Conservation (phyloP, 2,797 vertebrate genomes). For the Psittacula echo region DNA sequence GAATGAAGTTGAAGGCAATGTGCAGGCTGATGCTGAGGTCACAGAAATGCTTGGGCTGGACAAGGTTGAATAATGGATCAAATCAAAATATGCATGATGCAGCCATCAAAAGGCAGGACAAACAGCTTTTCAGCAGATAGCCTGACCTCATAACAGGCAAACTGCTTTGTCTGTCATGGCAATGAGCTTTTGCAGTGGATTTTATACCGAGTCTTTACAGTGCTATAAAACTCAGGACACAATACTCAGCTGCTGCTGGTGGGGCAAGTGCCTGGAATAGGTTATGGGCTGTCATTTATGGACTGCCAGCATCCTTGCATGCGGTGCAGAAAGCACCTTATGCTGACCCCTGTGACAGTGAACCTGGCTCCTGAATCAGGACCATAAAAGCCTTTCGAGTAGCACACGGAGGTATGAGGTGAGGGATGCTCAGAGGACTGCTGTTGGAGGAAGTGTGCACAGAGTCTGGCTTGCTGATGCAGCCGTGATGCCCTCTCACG, state of each 20-base stretch:
- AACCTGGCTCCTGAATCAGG: accelerated
- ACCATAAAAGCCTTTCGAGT: background rate
- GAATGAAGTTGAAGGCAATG: background rate
- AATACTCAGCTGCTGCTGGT: background rate
- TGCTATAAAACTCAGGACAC: background rate
- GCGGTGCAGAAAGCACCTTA: background rate
- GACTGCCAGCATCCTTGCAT: background rate
- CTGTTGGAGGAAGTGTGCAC: accelerated
- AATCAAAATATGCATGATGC: background rate
- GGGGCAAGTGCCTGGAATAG: background rate
- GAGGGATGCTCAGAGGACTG: background rate
- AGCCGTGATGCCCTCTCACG: accelerated
- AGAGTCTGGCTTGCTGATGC: accelerated
- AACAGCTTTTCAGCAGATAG: background rate
- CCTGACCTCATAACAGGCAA: background rate
- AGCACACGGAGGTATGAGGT: accelerated
- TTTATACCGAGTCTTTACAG: background rate
- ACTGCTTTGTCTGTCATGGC: background rate
- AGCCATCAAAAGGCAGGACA: background rate
- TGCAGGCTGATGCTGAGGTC: background rate
- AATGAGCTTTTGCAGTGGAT: background rate
- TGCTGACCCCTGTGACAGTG: background rate
- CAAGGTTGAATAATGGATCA: background rate
- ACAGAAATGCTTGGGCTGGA: background rate
- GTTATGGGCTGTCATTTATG: background rate